Base-by-base conservation (phyloP, 2,888 invertebrate genomes). In the Crepidodera aurea region DNA sequence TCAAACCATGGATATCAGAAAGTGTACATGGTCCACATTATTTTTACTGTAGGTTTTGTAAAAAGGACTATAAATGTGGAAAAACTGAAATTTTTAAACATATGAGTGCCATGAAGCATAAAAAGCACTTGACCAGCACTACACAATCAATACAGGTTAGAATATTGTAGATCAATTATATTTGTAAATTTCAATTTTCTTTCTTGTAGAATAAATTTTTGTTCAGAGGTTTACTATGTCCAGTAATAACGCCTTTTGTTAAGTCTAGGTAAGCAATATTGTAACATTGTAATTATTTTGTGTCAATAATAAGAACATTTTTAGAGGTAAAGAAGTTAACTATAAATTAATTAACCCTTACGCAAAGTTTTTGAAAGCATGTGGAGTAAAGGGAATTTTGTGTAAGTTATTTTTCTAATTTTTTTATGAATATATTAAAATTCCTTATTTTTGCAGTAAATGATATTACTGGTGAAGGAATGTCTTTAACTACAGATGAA, bases 381-480 rank as follows among this genome's bases (percentile, higher is more conserved):
- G 84, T 58, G 88, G 87, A 15, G 85, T 93, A 32, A 84, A 85
- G 62, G 89, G 72, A 37, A 68, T 73, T 53, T 62, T 72, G 50
- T 64, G 72, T 71, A 65, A 66, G 68, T 67, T 46, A 22, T 12
- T 50, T n/a, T n/a, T n/a, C n/a, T n/a, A n/a, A n/a, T n/a, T n/a
- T n/a, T n/a, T n/a, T n/a, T 1, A 25, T 12, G 13, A 27, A 48
- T 25, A 15, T 90, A 82, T 80, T 27, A 4, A 4, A 48, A n/a
- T 22, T 18, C 19, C n/a, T 6, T 58, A 25, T 37, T 46, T 50
- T 69, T 70, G 73, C 72, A 92, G 92, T 93, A 7, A 91, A 91
- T 79, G 93, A 93, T 25, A 91, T 92, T 0, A 87, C 87, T 15
- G 93, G 93, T 0, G 93, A 94, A 80, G 91, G 90, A 0, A 85